A percentile compares a stretch with the other conserved stretches of the same genome.
Conservation (phyloP, 2,113 vertebrate species). For the Salvelinus alpinus region DNA sequence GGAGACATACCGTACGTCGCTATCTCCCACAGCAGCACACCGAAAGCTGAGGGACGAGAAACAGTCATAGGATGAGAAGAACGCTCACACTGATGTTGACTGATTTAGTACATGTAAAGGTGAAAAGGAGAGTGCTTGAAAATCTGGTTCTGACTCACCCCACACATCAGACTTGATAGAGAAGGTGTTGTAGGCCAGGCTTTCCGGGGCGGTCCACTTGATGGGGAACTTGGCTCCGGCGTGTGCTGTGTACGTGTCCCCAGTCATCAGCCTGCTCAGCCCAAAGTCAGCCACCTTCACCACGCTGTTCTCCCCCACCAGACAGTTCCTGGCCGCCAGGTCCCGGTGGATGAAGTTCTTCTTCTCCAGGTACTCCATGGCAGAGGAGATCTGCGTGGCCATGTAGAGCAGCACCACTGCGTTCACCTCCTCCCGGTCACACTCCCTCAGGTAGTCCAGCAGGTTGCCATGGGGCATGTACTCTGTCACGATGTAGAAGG, state of each 20-base stretch:
- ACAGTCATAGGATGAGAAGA: not conserved
- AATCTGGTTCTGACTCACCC: constrained; percentile 74
- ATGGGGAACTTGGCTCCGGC: constrained; percentile 99
- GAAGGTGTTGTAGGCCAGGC: constrained; percentile 98
- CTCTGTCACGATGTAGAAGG: constrained; percentile 97
- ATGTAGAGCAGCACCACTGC: constrained; percentile 97
- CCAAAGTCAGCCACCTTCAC: constrained; percentile 99
- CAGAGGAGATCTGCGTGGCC: constrained; percentile 99
- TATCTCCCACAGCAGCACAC: constrained; percentile 97
- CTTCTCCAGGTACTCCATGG: constrained; percentile 98
- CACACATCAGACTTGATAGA: constrained; percentile 99
- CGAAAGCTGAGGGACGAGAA: constrained; percentile 82
- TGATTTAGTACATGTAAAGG: too few relatives aligned
- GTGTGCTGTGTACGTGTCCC: constrained; percentile 98
- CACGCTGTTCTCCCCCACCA: constrained; percentile 96
- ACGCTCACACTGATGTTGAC: too few relatives aligned
- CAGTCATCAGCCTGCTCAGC: constrained; percentile 94
- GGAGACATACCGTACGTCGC: constrained; percentile 99
- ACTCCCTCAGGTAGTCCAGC: constrained; percentile 94
- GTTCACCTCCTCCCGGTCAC: constrained; percentile 92
- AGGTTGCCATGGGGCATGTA: constrained; percentile 98
- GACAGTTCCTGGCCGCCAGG: constrained; percentile 94
- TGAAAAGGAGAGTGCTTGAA: too few relatives aligned
- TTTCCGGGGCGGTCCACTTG: constrained; percentile 98
- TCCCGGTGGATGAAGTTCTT: constrained; percentile 99